Conservation (phyloP, 2,113 vertebrate genomes). For the Coryphaenoides rupestris region DNA sequence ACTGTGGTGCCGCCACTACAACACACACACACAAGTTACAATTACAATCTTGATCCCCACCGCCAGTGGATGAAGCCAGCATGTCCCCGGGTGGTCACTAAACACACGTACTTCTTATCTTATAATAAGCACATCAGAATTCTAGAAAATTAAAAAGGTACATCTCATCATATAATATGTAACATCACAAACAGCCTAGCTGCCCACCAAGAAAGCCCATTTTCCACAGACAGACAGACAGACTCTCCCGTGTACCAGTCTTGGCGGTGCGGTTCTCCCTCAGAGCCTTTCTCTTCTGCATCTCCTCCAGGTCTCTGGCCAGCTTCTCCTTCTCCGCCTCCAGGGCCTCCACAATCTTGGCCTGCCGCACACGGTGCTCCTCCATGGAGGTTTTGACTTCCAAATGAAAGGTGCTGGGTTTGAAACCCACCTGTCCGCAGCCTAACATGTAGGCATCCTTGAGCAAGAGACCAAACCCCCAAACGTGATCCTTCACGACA, state of each 20-base stretch:
- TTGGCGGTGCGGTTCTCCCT: constrained; percentile 48
- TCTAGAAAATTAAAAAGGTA: no score
- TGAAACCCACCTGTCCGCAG: no score
- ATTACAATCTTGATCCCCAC: neutral
- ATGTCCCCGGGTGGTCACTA: neutral
- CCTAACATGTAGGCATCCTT: no score
- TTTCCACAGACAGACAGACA: no score
- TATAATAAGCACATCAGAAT: no score
- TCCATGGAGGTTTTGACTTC: constrained; percentile 35
- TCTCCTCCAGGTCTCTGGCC: constrained; percentile 77
- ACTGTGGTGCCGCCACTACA: constrained; percentile 74
- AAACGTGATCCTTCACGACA: no score
- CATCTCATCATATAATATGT: no score
- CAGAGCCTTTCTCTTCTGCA: constrained; percentile 74
- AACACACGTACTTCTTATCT: no score
- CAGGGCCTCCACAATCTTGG: constrained; percentile 87
- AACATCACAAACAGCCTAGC: no score
- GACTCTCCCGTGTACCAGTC: constrained; percentile 38
- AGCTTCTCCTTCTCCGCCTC: constrained; percentile 92
- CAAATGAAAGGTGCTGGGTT: no score
- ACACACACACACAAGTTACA: constrained; percentile 12
- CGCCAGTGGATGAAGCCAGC: neutral
- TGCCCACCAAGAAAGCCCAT: no score
- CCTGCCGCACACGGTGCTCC: constrained; percentile 82
- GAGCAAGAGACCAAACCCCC: no score